Base-by-base conservation (phyloP, 2,888 invertebrate genomes). In the Lepidocyrtoides sp. region DNA sequence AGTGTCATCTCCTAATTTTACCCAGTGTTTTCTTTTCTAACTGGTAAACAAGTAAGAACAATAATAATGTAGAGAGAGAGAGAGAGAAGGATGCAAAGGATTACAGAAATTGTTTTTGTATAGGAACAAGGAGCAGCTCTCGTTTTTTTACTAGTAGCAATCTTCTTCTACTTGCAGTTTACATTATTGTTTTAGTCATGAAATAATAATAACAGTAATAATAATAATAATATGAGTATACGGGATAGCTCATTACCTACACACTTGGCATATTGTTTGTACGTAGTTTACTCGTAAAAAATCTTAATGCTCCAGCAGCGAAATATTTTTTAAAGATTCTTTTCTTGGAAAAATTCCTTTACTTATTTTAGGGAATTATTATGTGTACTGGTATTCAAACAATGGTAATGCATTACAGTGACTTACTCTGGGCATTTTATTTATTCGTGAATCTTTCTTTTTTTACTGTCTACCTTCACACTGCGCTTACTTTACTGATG, bases 1-100 rank as follows among this genome's bases (percentile, higher is more conserved):
- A 84, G 87, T 81, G 84, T 88, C 89, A 88, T 86, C 85, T 83
- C 86, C 83, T 92, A 85, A 89, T 88, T 92, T 85, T 83, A 36
- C 82, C 54, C 89, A 81, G 17, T 66, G 29, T 66, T 63, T 63
- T 36, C 69, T 54, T 48, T 36, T 63, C 41, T 44, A 81, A 81
- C 60, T 81, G 60, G 77, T 81, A 81, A 77, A 81, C 83, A 83
- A 83, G 8, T 23, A 57, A 20, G 17, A 17, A 26, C 36, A 69
- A 66, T 63, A n/a, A n/a, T n/a, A n/a, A n/a, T n/a, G n/a, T n/a
- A n/a, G n/a, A n/a, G n/a, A n/a, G n/a, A 32, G 51, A 72, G 7
- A 41, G 2, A 41, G 23, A 75, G 88, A 82, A 88, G 88, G 88
- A 88, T 88, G 81, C 41, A 82, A 51, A 66, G 81, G 88, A 88